These are phyloP conservation scores for Rhizomys pruinosus DNA, from an alignment of 2,113 vertebrate species.

Conservation along the genomic window DNA sequence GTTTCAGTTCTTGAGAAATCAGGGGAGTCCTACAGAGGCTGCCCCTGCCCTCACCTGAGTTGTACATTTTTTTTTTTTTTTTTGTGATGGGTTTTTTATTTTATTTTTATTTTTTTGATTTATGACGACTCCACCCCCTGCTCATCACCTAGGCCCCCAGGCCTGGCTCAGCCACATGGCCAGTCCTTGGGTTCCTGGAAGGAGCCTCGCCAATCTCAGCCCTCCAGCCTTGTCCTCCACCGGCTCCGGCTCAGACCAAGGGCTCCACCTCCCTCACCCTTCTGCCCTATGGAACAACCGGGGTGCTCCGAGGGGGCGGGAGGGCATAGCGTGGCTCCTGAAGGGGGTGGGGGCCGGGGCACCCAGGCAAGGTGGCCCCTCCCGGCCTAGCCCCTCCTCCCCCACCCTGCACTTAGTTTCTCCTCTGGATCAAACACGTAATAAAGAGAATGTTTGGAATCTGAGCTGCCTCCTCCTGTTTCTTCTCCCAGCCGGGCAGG, in stretches of 20 bases:
- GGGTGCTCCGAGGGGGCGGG: slow-evolving; percentile 77
- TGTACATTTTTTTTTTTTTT: slow-evolving; percentile 83
- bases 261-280: slow-evolving; percentile 42
- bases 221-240: slow-evolving; percentile 57
- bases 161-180: slow-evolving; percentile 62
- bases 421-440: slow-evolving; percentile 84
- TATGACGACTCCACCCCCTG: slow-evolving; percentile 64
- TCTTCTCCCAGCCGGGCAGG: slow-evolving; percentile 42
- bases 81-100: slow-evolving; percentile 84
- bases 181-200: slow-evolving; percentile 74
- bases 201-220: slow-evolving; percentile 74
- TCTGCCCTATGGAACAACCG: slow-evolving; percentile 69
- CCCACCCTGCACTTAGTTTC: slow-evolving; percentile 79
- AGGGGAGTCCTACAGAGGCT: slow-evolving; percentile 67
- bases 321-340: slow-evolving; percentile 76
- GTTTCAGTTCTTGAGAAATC: slow-evolving; percentile 81
- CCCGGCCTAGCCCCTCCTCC: slow-evolving; percentile 42
- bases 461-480: slow-evolving; percentile 72
- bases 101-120: slow-evolving; percentile 78
- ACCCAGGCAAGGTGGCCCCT: slow-evolving; percentile 74
- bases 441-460: slow-evolving; percentile 85
- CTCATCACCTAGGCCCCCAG: slow-evolving; percentile 65
- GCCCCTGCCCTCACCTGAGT: slow-evolving; percentile 74
- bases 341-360: slow-evolving; percentile 49
- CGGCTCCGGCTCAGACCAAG: slow-evolving; percentile 76